phyloP scores from a whole-genome alignment of 2,113 vertebrate genomes.

The Hirundichthys speculiger region DNA sequence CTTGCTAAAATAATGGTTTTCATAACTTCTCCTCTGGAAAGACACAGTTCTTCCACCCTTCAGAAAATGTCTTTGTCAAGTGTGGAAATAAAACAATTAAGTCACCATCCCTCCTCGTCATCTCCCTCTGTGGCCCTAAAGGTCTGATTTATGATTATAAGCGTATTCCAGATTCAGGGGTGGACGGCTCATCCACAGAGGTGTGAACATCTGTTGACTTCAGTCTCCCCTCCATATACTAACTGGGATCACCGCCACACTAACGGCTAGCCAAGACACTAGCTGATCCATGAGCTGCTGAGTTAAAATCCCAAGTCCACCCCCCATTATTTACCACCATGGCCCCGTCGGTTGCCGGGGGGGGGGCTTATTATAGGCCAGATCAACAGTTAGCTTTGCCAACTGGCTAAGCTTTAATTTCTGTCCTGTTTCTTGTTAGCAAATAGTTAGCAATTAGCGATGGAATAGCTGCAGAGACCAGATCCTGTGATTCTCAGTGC shows the following conservation, averaged over 20 bases:
- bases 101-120: background rate
- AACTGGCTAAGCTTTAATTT: too few species aligned
- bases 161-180: too few species aligned
- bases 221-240: too few species aligned
- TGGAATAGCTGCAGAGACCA: background rate
- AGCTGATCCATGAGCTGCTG: background rate
- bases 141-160: too few species aligned
- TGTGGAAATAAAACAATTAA: background rate
- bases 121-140: background rate
- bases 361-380: background rate
- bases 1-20: too few species aligned
- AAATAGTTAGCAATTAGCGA: background rate
- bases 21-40: too few species aligned
- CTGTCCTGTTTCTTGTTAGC: too few species aligned
- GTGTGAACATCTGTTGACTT: too few species aligned
- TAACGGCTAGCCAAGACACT: background rate
- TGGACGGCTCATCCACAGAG: too few species aligned
- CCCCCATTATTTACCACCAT: background rate
- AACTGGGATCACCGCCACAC: too few species aligned
- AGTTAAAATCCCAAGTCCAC: background rate
- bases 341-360: background rate
- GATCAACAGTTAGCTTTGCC: conserved; percentile 4
- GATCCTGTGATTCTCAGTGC: background rate
- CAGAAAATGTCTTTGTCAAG: background rate
- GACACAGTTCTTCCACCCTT: too few species aligned